These are phyloP conservation scores for Sminthopsis crassicaudata DNA, from an alignment of 2,113 vertebrate species.

Conservation along the genomic window DNA sequence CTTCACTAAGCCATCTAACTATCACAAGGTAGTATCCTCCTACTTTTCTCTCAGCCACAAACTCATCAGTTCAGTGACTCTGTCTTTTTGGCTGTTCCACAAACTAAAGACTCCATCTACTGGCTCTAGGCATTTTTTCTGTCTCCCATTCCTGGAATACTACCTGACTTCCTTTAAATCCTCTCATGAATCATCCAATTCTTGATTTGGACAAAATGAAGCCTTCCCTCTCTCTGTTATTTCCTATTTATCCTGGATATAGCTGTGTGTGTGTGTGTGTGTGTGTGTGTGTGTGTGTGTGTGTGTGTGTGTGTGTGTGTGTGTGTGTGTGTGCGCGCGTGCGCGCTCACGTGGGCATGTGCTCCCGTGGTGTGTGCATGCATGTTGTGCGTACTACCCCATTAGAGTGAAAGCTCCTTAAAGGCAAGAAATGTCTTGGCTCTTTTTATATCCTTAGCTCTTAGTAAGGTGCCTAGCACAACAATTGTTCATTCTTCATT, in stretches of 20 bases:
- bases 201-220: too few species aligned
- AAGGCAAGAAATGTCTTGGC: background rate
- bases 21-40: background rate
- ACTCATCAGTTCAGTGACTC: background rate
- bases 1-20: background rate
- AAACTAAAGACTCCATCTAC: too few species aligned
- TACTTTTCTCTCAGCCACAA: background rate
- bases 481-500: too few species aligned
- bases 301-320: background rate
- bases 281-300: too few species aligned
- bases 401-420: background rate
- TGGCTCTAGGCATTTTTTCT: background rate
- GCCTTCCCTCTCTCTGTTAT: background rate
- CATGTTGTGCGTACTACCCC: too few species aligned
- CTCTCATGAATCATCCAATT: background rate
- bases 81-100: background rate
- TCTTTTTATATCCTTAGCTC: too few species aligned
- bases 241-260: background rate
- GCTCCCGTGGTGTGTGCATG: too few species aligned
- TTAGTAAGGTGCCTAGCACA: too few species aligned
- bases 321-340: too few species aligned
- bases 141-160: background rate
- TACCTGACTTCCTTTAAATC: background rate
- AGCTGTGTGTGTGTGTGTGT: background rate
- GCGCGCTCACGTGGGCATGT: too few species aligned